Evolutionary conservation across 2,797 vertebrate species (phyloP), one percentile per base, ranked within the genome.

Genomic region (Pempheris klunzingeri): DNA sequence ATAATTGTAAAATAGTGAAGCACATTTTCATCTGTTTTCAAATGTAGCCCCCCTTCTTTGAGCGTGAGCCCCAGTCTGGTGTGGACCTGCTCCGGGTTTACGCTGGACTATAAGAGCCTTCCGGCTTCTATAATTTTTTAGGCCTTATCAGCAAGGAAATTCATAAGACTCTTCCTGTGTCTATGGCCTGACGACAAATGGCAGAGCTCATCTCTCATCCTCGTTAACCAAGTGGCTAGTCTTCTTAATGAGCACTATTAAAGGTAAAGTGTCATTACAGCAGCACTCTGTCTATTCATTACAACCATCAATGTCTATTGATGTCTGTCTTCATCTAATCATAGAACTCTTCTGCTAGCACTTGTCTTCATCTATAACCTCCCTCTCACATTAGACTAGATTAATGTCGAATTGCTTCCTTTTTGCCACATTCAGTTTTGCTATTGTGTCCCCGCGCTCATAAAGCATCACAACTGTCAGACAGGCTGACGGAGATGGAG

Each of bases 171-270:
- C 36, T 20, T 77, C 50, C 7, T 65, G 22, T 62, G 26, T 46
- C 62, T 49, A 9, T 44, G 64, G 79, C 55, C 67, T 62, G 68
- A 70, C 43, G 74, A 91, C 80, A 66, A 81, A 86, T 85, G 85
- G 77, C 82, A 77, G 81, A 61, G 73, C 82, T 81, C 82, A 65
- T 88, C 77, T 90, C 82, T 90, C 87, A 77, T 88, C 78, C 77
- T 80, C 61, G 77, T 89, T 88, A 86, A 90, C 78, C 86, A 80
- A 88, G 87, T 88, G 87, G 62, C 85, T 74, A 83, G 74, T 88
- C 71, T 78, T 88, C 83, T 88, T 93, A 94, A 94, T 93, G 90
- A 94, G 87, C 77, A 77, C 92, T 91, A 91, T 94, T 93, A 93
- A 93, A 91, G 92, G 91, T 86, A 92, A 92, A 88, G 80, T 87